Base-by-base conservation (phyloP, 2,113 vertebrate genomes). In the Noturus placidus region DNA sequence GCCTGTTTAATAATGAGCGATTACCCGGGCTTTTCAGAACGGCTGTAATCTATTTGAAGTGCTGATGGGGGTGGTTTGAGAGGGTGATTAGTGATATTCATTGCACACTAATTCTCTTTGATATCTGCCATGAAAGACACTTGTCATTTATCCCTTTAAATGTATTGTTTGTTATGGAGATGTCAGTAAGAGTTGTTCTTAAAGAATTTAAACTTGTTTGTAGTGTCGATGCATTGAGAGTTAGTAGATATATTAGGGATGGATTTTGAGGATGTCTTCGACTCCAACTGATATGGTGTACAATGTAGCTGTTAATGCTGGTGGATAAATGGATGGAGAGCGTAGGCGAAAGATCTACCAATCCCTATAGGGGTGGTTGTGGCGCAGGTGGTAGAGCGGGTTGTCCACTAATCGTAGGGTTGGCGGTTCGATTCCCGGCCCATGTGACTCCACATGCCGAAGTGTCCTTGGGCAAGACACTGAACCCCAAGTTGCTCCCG, bases 91-190 rank as follows among this genome's bases (percentile, higher is more conserved):
- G 89, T 78, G 85, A 87, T 82, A 90, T 88, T 87, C 76, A 88
- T 87, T 88, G 85, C 87, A 90, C 87, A 76, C 82, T 87, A 90
- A 88, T 90, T 90, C 87, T 84, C 85, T 90, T 88, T 90, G 89
- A 88, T 88, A 90, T 90, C 79, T 42, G 74, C 85, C 85, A 87
- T 85, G 85, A 90, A 90, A 85, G 89, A 88, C 87, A 81, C 87
- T 86, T 80, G 84, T 90, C 72, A 69, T 84, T 88, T 84, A 90
- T 90, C 82, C 84, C 38, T 76, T 72, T 83, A 86, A 86, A 90
- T 76, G 89, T 85, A 79, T 84, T 84, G 87, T 88, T 85, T 85
- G 59, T 84, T 85, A 85, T 38, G 20, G 82, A 87, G 85, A 86
- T 56, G 42, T 22, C 42, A 88, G 59, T 38, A 72, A 57, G 27